Evolutionary conservation across 2,888 invertebrate genomes (phyloP).

Genomic region (Seira musarum): DNA sequence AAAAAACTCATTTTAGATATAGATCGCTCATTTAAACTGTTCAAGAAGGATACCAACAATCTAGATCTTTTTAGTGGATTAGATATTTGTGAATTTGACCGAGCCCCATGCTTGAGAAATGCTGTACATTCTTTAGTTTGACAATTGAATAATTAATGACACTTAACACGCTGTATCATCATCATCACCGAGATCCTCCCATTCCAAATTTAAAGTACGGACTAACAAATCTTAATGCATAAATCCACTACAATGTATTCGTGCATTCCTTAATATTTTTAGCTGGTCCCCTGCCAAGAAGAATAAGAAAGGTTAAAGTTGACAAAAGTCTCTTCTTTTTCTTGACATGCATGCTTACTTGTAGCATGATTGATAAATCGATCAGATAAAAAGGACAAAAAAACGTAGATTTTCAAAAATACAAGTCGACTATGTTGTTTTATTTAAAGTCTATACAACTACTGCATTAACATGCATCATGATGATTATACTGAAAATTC

Average conservation of each 20-base stretch:
- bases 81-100: too few species aligned
- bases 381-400: constrained; percentile 56
- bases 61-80: too few species aligned
- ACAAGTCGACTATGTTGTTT: too few species aligned
- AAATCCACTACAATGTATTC: too few species aligned
- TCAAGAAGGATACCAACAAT: too few species aligned
- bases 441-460: too few species aligned
- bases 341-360: constrained; percentile 35
- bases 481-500: too few species aligned
- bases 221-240: too few species aligned
- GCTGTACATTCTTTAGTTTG: constrained; percentile 8
- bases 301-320: constrained; percentile 54
- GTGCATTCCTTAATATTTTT: too few species aligned
- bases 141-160: constrained; percentile 54
- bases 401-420: constrained; percentile 38
- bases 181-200: constrained; percentile 5
- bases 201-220: too few species aligned
- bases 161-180: constrained; percentile 42
- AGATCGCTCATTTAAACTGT: constrained; percentile 27
- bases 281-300: too few species aligned
- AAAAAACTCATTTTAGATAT: constrained; percentile 23
- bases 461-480: too few species aligned
- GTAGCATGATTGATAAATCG: constrained; percentile 53
- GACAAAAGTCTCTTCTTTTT: constrained; percentile 58
- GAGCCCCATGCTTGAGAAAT: not conserved